phyloP scores from a whole-genome alignment of 2,888 invertebrate genomes.

The Drosophila longiperda region DNA sequence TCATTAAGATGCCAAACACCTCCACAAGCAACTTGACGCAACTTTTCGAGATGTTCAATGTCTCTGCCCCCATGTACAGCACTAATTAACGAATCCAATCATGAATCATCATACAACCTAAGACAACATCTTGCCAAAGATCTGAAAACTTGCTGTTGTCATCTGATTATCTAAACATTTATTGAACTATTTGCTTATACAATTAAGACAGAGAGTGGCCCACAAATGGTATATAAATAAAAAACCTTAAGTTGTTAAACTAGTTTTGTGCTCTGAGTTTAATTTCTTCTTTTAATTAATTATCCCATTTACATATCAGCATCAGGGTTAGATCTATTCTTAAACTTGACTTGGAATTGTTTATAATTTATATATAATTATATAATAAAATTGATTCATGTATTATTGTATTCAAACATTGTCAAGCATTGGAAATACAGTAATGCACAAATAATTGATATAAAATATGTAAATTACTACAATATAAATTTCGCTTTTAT shows the following conservation, averaged over 20 bases:
- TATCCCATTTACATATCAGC: neutral
- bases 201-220: neutral
- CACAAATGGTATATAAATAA: conserved; percentile 19
- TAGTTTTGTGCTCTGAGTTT: conserved; percentile 22
- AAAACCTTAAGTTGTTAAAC: conserved; percentile 24
- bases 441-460: too few relatives aligned
- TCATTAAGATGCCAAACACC: conserved; percentile 52
- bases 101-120: conserved; percentile 1
- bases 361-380: neutral
- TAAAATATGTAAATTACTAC: neutral
- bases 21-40: conserved; percentile 37
- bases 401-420: neutral
- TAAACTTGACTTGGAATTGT: neutral
- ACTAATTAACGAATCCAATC: conserved; percentile 41
- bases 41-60: conserved; percentile 16
- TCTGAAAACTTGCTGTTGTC: conserved; percentile 11
- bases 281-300: conserved; percentile 12
- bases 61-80: conserved; percentile 32
- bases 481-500: neutral
- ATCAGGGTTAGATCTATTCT: neutral
- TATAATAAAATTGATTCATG: neutral
- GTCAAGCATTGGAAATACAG: neutral
- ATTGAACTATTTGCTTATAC: conserved; percentile 11
- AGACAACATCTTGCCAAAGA: conserved; percentile 14
- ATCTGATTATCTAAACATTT: conserved; percentile 17